Evolutionary conservation across 92 coral and sea anemone species (phyloP).

Genomic region (Bergia puertoricense): DNA sequence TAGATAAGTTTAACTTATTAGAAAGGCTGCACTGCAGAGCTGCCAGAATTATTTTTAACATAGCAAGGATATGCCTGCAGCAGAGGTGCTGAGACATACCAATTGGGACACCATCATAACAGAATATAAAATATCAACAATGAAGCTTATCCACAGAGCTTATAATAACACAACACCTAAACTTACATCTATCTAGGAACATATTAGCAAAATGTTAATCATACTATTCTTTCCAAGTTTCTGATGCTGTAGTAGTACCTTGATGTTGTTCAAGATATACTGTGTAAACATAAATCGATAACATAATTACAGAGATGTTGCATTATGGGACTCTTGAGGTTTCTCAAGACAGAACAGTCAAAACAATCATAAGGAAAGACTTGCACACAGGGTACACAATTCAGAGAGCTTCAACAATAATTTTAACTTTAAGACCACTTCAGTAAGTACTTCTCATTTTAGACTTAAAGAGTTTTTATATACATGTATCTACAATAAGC

Average conservation of each 20-base stretch:
- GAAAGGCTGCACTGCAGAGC: conserved; percentile 25
- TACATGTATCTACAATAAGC: no score
- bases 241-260: background rate
- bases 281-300: background rate
- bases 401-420: background rate
- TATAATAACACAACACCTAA: no score
- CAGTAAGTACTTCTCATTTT: no score
- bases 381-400: no score
- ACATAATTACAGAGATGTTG: background rate
- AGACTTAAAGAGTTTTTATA: no score
- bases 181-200: no score
- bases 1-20: background rate
- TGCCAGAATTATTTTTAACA: background rate
- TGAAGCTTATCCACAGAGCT: no score
- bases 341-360: background rate
- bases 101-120: no score
- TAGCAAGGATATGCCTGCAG: background rate
- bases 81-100: background rate
- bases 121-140: no score
- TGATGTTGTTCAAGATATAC: background rate
- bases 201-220: no score
- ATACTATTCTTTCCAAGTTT: no score
- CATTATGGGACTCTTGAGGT: background rate
- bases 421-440: no score
- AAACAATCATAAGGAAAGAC: background rate